phyloP scores from a whole-genome alignment of 1,140 invertebrate genomes.

The Drosophila lini region DNA sequence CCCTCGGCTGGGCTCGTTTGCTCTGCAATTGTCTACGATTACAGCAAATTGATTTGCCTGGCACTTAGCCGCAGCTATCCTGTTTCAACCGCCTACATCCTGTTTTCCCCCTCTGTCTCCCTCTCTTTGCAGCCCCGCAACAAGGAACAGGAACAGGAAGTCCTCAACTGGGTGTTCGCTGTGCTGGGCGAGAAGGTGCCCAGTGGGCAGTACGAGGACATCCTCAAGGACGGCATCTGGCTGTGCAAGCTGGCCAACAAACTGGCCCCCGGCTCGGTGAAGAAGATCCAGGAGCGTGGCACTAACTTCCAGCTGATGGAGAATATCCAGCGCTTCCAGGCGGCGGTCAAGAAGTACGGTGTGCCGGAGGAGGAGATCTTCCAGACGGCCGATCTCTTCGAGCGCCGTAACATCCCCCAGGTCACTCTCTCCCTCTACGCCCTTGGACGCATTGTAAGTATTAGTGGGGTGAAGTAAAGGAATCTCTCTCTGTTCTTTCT shows the following conservation, averaged over 20 bases:
- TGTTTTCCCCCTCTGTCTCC: conserved; percentile 2
- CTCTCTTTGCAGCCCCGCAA: conserved; percentile 89
- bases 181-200: conserved; percentile 95
- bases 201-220: conserved; percentile 93
- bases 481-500: background rate
- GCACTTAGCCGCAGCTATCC: conserved; percentile 51
- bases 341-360: conserved; percentile 96
- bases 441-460: conserved; percentile 94
- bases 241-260: conserved; percentile 98
- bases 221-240: conserved; percentile 95
- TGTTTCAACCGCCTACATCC: conserved; percentile 41
- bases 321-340: conserved; percentile 98
- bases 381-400: conserved; percentile 99
- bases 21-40: conserved; percentile 54
- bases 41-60: conserved; percentile 62
- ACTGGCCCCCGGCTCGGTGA: conserved; percentile 96
- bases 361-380: conserved; percentile 99
- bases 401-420: conserved; percentile 97
- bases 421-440: conserved; percentile 96
- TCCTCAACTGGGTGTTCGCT: conserved; percentile 95
- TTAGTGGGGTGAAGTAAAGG: background rate
- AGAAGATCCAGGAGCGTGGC: conserved; percentile 97
- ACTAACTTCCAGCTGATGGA: conserved; percentile 99
- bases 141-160: conserved; percentile 96
- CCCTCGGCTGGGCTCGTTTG: conserved; percentile 9